Percentiles rank a stretch among this genome's conserved stretches.
phyloP scores from a whole-genome alignment of 2,888 invertebrate species.

The Sthenelais limicola region DNA sequence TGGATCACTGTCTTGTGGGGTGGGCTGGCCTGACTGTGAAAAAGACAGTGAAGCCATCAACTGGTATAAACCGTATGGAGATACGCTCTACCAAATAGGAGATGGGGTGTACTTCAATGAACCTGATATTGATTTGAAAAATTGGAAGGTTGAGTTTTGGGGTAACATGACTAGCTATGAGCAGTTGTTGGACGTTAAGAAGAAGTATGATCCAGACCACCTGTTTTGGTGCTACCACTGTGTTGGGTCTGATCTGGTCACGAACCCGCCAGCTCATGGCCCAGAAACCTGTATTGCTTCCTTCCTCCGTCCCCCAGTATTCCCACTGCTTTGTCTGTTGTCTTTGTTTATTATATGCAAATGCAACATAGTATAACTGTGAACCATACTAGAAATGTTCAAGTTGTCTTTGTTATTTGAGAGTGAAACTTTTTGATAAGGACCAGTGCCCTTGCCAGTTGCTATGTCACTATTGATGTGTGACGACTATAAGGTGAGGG shows the following conservation, averaged over 20 bases:
- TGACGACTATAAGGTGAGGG: too few species aligned
- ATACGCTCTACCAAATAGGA: constrained; percentile 16
- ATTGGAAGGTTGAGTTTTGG: constrained; percentile 47
- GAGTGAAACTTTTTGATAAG: too few species aligned
- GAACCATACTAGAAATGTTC: too few species aligned
- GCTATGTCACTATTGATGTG: too few species aligned
- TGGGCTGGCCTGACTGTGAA: constrained; percentile 20
- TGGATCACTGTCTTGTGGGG: constrained; percentile 26
- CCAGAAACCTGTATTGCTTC: too few species aligned
- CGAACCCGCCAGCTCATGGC: too few species aligned
- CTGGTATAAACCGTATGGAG: background rate
- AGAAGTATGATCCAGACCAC: constrained; percentile 36
- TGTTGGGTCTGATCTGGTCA: constrained; percentile 39
- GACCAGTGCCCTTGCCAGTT: too few species aligned
- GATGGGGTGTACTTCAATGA: constrained; percentile 44
- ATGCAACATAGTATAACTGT: too few species aligned
- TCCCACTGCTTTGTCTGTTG: too few species aligned
- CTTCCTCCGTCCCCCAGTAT: too few species aligned
- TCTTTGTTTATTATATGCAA: too few species aligned
- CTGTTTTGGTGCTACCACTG: constrained; percentile 42
- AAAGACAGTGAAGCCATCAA: background rate
- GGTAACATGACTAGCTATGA: constrained; percentile 39
- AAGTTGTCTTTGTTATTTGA: too few species aligned
- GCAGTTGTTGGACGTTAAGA: constrained; percentile 43
- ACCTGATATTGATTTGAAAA: constrained; percentile 36